Evolutionary conservation across 2,888 invertebrate species (phyloP), one percentile per base, ranked within the genome.

Genomic region (Strigamia transsilvanica): DNA sequence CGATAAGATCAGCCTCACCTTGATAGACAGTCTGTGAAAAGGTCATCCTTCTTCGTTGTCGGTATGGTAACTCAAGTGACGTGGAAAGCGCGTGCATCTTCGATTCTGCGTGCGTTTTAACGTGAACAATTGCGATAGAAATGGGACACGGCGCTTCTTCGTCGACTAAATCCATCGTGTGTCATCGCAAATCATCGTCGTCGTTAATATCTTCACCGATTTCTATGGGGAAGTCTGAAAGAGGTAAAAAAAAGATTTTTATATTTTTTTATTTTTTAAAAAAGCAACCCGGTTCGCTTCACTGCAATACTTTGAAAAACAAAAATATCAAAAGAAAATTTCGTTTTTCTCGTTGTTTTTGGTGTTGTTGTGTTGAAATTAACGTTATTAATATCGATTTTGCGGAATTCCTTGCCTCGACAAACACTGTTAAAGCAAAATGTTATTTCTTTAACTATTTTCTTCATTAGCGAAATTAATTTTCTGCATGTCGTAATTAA

Each of bases 51-150:
- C 61, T 18, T 46, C 46, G 61, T 61, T n/a, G 66, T 66, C 66
- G 66, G 23, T 66, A 66, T 66, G 66, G 66, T 27, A 66, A 66
- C 66, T 4, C 51, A 51, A 51, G 51, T 51, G 51, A 51, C 51
- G 51, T 1, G 66, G 23, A 15, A 66, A 66, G 9, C 66, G 27
- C 32, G 23, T 27, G 66, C 66, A 32, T 66, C 66, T 66, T 66
- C 13, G 23, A 9, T 66, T 66, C 32, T 9, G 10, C 66, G 10
- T 13, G 23, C 23, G 23, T 66, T 66, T 23, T 66, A 66, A 66
- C 13, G 61, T 61, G 15, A 13, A 10, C 13, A 42, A 42, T 42
- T 42, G 42, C 51, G 34, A 27, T 12, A 32, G 32, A 9, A 66
- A 66, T 66, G 66, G 66, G 66, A 10, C 66, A 66, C 66, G 66